These are phyloP conservation scores for Myripristis jacobus DNA, from an alignment of 2,797 vertebrate species.

Conservation along the genomic window DNA sequence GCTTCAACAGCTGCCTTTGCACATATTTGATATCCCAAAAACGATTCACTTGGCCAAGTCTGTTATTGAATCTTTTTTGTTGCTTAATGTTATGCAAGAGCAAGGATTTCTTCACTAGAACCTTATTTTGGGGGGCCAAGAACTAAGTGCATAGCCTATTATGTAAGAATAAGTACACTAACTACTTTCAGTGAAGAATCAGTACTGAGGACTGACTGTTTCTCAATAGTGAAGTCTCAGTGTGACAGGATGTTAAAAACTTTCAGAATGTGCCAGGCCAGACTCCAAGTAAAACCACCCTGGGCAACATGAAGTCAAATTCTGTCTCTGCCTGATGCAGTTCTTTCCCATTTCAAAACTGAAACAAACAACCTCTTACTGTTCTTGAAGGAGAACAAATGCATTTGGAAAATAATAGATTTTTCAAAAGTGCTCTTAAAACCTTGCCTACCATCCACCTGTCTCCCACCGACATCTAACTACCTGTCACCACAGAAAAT, in stretches of 20 bases:
- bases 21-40: slow-evolving; percentile 18
- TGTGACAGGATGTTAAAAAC: slow-evolving; percentile 2
- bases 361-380: background rate
- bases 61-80: slow-evolving; percentile 1
- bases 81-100: background rate
- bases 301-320: background rate
- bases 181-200: slow-evolving; percentile 31
- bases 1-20: slow-evolving; percentile 34
- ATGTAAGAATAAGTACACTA: background rate
- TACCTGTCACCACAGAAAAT: background rate
- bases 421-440: background rate
- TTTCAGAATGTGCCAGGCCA: slow-evolving; percentile 11
- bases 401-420: background rate
- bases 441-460: background rate
- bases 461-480: background rate
- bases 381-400: background rate
- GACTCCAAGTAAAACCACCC: slow-evolving; percentile 21
- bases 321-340: background rate
- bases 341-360: too few relatives aligned
- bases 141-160: too few relatives aligned
- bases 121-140: background rate
- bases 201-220: slow-evolving; percentile 17
- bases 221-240: slow-evolving; percentile 41
- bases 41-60: too few relatives aligned
- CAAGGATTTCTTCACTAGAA: background rate